These are phyloP conservation scores for Eolophus roseicapilla DNA, from an alignment of 2,113 vertebrate genomes.

Conservation along the genomic window DNA sequence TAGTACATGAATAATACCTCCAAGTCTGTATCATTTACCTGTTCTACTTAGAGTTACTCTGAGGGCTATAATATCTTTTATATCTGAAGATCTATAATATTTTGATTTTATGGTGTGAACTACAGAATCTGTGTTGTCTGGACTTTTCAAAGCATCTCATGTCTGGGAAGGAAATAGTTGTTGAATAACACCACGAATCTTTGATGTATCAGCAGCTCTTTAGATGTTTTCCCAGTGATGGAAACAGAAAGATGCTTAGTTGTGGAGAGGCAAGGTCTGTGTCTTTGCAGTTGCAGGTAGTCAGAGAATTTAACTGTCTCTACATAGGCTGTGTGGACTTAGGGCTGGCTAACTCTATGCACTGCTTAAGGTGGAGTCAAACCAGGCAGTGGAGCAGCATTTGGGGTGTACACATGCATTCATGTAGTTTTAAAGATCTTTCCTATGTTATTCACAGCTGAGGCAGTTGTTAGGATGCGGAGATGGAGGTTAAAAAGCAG, in stretches of 20 bases:
- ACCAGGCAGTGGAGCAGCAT: background rate
- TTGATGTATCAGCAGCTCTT: background rate
- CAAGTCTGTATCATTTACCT: background rate
- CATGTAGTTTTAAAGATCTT: fast-evolving
- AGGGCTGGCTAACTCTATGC: background rate
- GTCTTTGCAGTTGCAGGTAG: background rate
- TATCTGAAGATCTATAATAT: background rate
- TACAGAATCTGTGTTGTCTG: background rate
- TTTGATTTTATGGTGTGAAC: background rate
- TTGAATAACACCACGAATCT: background rate
- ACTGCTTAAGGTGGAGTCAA: background rate
- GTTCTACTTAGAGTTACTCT: background rate
- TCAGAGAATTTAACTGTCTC: background rate
- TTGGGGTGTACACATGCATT: background rate
- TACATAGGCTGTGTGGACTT: background rate
- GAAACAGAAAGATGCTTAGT: background rate
- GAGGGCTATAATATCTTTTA: background rate
- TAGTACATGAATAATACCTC: background rate
- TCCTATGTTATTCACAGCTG: background rate
- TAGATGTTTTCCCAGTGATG: background rate
- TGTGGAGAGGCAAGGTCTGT: background rate
- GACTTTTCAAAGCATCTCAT: background rate
- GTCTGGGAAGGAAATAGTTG: background rate
- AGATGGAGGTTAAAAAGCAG: background rate
- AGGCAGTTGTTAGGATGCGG: background rate